Base-by-base conservation (phyloP, 2,797 vertebrate genomes). In the Tadarida brasiliensis region DNA sequence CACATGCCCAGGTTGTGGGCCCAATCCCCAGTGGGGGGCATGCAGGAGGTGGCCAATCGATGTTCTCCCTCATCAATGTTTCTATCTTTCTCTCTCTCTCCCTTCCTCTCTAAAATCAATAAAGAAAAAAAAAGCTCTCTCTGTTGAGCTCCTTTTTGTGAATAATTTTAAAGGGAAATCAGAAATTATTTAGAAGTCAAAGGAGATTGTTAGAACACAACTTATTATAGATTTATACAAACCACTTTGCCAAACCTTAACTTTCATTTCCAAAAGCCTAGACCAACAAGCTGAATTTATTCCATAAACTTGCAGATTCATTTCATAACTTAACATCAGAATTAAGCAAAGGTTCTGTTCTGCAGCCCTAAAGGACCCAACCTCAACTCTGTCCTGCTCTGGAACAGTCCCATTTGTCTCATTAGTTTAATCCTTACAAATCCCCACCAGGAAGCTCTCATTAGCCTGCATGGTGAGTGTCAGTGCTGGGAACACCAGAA, bases 181-280 rank as follows among this genome's bases (percentile, higher is more conserved):
- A 89, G 84, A 91, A 95, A 94, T 85, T 33, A 70, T 80, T 95
- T 90, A 54, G 68, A 87, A 92, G 22, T 85, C 63, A 94, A 4
- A 94, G 73, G 59, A 77, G 44, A 39, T 95, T 78, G 63, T 92
- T 92, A 88, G 57, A 95, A 89, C 26, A 90, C n/a, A 14, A 89
- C 49, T 61, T 90, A 85, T 39, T 87, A 92, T 39, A 68, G 73
- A 94, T 85, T 63, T 94, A 65, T 49, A 95, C 57, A 94, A 95
- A 93, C 51, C 80, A 85, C 30, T 93, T 86, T 96, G 78, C 65
- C 93, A 94, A 95, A 95, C 19, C 33, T 80, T 83, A 91, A 85
- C 59, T 91, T 95, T 65, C 51, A 83, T 89, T 96, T 94, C 92
- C 76, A 90, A 96, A 89, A 91, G 59, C 47, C 78, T 90, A 51